Evolutionary conservation across 2,797 vertebrate genomes (phyloP), one percentile per base, ranked within the genome.

Genomic region (Phrynocephalus guinanensis): DNA sequence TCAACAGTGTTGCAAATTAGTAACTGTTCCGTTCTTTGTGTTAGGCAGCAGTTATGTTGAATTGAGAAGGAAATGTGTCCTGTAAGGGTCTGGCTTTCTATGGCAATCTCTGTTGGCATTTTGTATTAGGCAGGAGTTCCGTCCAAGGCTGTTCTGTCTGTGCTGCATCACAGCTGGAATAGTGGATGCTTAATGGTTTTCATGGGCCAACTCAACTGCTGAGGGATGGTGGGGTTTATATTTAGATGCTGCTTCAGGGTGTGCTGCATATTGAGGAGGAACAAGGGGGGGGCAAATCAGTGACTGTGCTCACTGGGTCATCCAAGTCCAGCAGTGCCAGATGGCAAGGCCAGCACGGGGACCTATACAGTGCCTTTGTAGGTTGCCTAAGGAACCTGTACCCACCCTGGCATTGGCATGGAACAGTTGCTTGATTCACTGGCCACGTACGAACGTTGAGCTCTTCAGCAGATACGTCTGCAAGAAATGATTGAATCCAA

Each of bases 251-350:
- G 33, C 33, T 33, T 33, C 33, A 33, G 33, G 33, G 33, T 33
- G 33, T 33, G 33, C 33, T 83, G 86, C 92, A 90, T 0, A 88
- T 33, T 88, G 70, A 85, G 44, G 30, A 5, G 24, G 24, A 3
- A 48, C 2, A 2, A 10, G 1, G 80, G 33, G 80, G 33, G 66
- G 66, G 26, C 2, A 18, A 48, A 90, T 90, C 84, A 90, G 87
- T 91, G 91, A 3, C 4, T 78, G 91, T 89, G 77, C 87, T 92
- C 87, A 26, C 26, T 84, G 1, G 1, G 86, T 89, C 79, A 70
- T 72, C 92, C 90, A 84, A 0, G 0, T 66, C 33, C 70, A 79
- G 70, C 56, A 52, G 3, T 79, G 90, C 91, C 15, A 90, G 79
- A 68, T 56, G 30, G 84, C 50, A 82, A 77, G 83, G 87, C 89